Conservation (phyloP, 2,113 vertebrate species). For the Sapajus apella region DNA sequence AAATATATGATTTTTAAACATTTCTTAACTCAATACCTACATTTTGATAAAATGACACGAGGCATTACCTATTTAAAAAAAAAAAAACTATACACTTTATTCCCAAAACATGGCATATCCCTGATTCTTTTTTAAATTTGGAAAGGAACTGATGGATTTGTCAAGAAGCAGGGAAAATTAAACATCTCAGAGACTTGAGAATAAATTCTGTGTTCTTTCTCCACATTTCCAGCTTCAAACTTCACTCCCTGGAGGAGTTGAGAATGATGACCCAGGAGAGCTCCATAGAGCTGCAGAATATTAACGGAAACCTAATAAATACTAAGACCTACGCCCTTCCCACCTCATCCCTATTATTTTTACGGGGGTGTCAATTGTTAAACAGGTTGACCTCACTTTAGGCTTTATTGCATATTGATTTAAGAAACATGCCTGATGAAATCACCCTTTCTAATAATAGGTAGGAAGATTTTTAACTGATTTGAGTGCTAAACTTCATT, state of each 20-base stretch:
- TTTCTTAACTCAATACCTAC: not conserved
- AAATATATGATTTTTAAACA: not conserved
- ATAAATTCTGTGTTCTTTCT: not conserved
- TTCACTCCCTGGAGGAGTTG: not conserved
- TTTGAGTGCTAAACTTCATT: not conserved
- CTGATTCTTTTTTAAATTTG: not conserved
- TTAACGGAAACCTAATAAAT: not conserved
- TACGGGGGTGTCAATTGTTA: not conserved
- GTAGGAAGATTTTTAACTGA: not conserved
- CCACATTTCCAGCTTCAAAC: too few species aligned
- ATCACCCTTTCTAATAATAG: not conserved
- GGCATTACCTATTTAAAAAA: not conserved
- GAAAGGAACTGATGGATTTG: not conserved
- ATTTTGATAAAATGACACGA: not conserved
- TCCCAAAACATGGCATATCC: not conserved
- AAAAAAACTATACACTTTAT: not conserved
- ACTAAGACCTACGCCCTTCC: not conserved
- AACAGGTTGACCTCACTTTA: not conserved
- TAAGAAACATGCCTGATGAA: constrained; percentile 2
- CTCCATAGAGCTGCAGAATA: too few species aligned
- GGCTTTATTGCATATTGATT: constrained; percentile 29
- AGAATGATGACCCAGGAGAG: not conserved
- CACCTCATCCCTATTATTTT: not conserved
- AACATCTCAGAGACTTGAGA: not conserved
- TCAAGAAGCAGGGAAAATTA: not conserved